Evolutionary conservation across 2,888 invertebrate genomes (phyloP).

Genomic region (Kryphioiulus occultus): DNA sequence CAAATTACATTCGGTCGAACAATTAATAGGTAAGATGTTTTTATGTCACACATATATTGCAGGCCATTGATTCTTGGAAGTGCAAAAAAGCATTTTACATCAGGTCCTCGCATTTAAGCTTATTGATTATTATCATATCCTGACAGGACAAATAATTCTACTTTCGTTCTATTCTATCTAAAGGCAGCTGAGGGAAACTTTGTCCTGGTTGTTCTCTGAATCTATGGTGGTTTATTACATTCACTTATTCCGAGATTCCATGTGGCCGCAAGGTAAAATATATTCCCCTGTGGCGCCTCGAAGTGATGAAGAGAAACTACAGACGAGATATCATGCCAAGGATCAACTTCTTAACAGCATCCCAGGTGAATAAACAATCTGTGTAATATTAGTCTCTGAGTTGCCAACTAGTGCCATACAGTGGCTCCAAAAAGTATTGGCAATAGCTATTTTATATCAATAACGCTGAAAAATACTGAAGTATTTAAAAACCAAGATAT

Average conservation of each 20-base stretch:
- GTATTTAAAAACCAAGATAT: too few relatives aligned
- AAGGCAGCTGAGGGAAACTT: slow-evolving; percentile 87
- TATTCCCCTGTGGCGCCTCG: slow-evolving; percentile 68
- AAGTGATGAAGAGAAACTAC: slow-evolving; percentile 70
- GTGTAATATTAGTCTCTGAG: not conserved
- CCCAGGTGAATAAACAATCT: slow-evolving; percentile 59
- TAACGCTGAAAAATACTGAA: too few relatives aligned
- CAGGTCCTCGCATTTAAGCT: too few relatives aligned
- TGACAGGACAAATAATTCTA: too few relatives aligned
- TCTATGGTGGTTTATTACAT: slow-evolving; percentile 90
- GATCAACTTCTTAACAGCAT: slow-evolving; percentile 61
- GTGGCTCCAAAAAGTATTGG: too few relatives aligned
- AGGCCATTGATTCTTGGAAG: too few relatives aligned
- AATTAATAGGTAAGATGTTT: slow-evolving; percentile 71
- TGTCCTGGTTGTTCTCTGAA: slow-evolving; percentile 86
- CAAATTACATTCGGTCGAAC: slow-evolving; percentile 92
- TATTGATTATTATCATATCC: too few relatives aligned
- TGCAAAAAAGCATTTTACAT: too few relatives aligned
- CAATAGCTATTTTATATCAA: too few relatives aligned
- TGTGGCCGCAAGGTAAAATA: slow-evolving; percentile 82
- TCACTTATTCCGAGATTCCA: slow-evolving; percentile 80
- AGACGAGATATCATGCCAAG: slow-evolving; percentile 61
- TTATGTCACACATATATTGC: not conserved
- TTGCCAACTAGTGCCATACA: not conserved
- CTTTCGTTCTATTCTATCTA: not conserved